Evolutionary conservation across 2,888 invertebrate species (phyloP).

Genomic region (Philaethria dido): DNA sequence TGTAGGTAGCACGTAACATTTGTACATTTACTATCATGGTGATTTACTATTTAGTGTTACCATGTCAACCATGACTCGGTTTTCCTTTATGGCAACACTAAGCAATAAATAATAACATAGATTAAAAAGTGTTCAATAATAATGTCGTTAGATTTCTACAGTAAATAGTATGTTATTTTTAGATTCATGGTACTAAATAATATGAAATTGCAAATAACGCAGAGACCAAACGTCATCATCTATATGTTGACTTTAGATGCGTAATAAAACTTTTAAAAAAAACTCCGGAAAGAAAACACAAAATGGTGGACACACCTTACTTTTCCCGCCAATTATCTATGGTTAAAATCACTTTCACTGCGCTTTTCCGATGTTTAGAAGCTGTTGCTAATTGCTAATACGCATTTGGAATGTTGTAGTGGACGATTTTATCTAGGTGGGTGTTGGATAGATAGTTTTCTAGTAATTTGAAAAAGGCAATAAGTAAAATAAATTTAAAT

Average conservation of each 20-base stretch:
- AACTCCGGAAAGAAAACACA: slow-evolving; percentile 68
- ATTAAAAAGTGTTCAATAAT: not conserved
- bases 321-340: slow-evolving; percentile 68
- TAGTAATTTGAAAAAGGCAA: not conserved
- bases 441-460: slow-evolving; percentile 17
- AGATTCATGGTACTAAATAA: not conserved
- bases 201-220: not conserved
- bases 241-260: not conserved
- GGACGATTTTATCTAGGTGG: slow-evolving; percentile 43
- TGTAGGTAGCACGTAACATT: slow-evolving; percentile 14
- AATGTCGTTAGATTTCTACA: not conserved
- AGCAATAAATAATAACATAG: slow-evolving; percentile 17
- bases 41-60: slow-evolving; percentile 23
- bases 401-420: slow-evolving; percentile 48
- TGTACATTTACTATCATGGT: slow-evolving; percentile 19
- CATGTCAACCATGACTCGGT: slow-evolving; percentile 36
- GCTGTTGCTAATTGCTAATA: slow-evolving; percentile 45
- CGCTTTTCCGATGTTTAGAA: slow-evolving; percentile 54
- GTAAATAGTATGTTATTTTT: not conserved
- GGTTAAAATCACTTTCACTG: slow-evolving; percentile 70
- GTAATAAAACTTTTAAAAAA: slow-evolving; percentile 42
- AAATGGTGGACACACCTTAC: slow-evolving; percentile 57
- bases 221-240: not conserved
- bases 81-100: slow-evolving; percentile 33
- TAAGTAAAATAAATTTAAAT: too few relatives aligned